phyloP scores from a whole-genome alignment of 2,888 invertebrate species.

The Hofmannophila pseudospretella region DNA sequence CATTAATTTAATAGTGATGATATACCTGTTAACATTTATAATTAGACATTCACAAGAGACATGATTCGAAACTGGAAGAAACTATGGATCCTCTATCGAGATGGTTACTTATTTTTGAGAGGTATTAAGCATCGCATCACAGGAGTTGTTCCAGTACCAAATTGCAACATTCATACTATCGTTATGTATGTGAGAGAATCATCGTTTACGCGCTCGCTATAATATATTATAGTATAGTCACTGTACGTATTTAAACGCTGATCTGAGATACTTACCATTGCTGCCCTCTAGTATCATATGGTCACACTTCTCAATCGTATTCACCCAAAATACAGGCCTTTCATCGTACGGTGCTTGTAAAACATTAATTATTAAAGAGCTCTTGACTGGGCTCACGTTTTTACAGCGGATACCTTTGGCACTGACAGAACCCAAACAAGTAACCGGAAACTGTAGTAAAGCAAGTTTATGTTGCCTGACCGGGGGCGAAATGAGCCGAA shows the following conservation, averaged over 20 bases:
- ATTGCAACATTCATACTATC: too few relatives aligned
- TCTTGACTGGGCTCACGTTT: conserved; percentile 53
- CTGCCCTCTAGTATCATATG: conserved; percentile 31
- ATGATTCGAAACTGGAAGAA: too few relatives aligned
- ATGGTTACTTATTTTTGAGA: too few relatives aligned
- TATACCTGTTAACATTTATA: too few relatives aligned
- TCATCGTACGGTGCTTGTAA: conserved; percentile 32
- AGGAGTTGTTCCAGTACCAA: conserved; percentile 1
- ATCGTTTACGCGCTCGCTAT: too few relatives aligned
- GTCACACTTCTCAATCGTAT: conserved; percentile 26
- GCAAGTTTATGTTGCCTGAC: conserved; percentile 40
- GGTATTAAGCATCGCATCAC: too few relatives aligned
- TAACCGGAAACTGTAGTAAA: conserved; percentile 50
- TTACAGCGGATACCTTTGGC: conserved; percentile 46
- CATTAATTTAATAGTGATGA: too few relatives aligned
- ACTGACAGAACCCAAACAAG: conserved; percentile 58
- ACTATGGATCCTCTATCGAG: too few relatives aligned
- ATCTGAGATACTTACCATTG: conserved; percentile 30
- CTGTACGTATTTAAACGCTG: too few relatives aligned
- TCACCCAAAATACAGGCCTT: conserved; percentile 54
- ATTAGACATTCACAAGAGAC: too few relatives aligned
- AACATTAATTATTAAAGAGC: conserved; percentile 39
- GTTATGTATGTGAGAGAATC: too few relatives aligned
- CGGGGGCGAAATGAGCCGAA: conserved; percentile 43
- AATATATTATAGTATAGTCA: too few relatives aligned